phyloP scores from a whole-genome alignment of 2,113 vertebrate species.

The Zeus faber region DNA sequence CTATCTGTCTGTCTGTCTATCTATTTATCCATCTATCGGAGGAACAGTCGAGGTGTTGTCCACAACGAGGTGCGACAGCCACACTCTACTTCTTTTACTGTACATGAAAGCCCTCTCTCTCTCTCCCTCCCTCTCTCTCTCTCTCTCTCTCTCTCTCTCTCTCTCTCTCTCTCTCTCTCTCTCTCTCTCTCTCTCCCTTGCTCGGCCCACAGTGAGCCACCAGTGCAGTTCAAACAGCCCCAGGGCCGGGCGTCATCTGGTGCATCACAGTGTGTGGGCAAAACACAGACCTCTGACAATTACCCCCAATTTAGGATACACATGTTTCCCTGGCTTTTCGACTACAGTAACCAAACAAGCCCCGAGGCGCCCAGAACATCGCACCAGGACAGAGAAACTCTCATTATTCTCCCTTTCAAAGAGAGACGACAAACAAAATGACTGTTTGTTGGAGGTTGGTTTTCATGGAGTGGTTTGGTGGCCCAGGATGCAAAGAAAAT shows the following conservation, averaged over 20 bases:
- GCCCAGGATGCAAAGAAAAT: not conserved
- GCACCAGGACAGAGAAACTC: not conserved
- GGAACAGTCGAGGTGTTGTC: constrained; percentile 1
- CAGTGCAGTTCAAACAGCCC: constrained; percentile 10
- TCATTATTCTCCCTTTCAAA: not conserved
- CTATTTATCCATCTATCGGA: no score
- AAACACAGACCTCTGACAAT: constrained; percentile 17
- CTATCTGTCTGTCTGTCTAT: no score
- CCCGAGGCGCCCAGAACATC: not conserved
- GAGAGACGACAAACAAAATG: not conserved
- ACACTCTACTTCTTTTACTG: not conserved
- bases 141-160: no score
- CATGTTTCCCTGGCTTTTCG: constrained; percentile 17
- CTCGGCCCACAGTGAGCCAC: constrained; percentile 2
- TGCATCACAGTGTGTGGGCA: constrained; percentile 23
- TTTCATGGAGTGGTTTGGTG: not conserved
- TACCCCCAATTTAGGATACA: constrained; percentile 14
- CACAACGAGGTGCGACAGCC: not conserved
- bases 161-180: no score
- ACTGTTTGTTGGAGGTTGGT: not conserved
- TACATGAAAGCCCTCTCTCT: not conserved
- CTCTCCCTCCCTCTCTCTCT: no score
- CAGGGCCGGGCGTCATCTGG: constrained; percentile 7
- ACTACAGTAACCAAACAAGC: constrained; percentile 4
- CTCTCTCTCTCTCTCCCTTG: no score